Evolutionary conservation across 2,797 vertebrate genomes (phyloP), one percentile per base, ranked within the genome.

Genomic region (Molothrus aeneus): DNA sequence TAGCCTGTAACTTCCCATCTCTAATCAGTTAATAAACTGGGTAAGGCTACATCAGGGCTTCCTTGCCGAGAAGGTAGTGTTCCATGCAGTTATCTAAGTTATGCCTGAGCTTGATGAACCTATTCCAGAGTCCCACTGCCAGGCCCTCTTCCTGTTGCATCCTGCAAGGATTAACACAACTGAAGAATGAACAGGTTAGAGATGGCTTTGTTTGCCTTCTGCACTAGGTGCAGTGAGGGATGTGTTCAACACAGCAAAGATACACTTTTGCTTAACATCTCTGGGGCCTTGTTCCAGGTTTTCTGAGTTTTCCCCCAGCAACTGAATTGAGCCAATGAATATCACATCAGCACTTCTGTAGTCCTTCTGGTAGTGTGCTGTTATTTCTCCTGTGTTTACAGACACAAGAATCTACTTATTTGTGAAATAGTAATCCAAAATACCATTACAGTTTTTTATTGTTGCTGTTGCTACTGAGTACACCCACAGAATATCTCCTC

Each of bases 191-290:
- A 11, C 0, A 2, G 11, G 21, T 63, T 66, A 38, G 51, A 2
- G 0, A n/a, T 38, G 34, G 34, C 38, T 65, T 43, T 64, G 10
- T 83, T 83, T 73, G 47, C 51, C 53, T 78, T 73, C 60, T 71
- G 73, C 61, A 10, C 6, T 17, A 59, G 26, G 7, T 45, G 29
- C 45, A 21, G 29, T 12, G 29, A 36, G 50, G 8, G 24, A 6
- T 50, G 24, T 53, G 43, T 61, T 73, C 57, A 36, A 13, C 2
- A 1, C 13, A 63, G 45, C 36, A 36, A 45, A 42, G 32, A 19
- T 63, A 31, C 24, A 32, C n/a, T 0, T 0, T 83, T 9, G 5
- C 6, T 4, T 48, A 42, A 5, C 1, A 0, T 45, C 21, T 51
- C n/a, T 69, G n/a, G 12, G 29, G 32, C 24, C 21, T 82, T 80